phyloP scores from a whole-genome alignment of 2,113 vertebrate species.

The Sminthopsis crassicaudata region DNA sequence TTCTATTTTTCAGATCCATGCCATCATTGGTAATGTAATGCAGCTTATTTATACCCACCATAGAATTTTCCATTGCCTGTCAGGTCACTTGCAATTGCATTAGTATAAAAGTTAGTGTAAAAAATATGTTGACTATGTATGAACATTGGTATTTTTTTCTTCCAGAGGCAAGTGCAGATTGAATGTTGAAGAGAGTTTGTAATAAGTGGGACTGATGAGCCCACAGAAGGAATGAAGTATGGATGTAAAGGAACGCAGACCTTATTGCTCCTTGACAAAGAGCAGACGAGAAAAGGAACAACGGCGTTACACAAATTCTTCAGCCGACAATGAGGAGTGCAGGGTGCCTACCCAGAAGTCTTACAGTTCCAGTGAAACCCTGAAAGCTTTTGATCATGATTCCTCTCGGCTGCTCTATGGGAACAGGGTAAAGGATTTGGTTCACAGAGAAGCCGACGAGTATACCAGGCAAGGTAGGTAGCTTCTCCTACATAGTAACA shows the following conservation, averaged over 20 bases:
- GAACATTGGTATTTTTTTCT: constrained; percentile 46
- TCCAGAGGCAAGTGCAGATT: constrained; percentile 83
- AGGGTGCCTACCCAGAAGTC: constrained; percentile 97
- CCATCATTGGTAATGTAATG: neutral
- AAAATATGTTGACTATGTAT: neutral
- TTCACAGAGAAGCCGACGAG: constrained; percentile 92
- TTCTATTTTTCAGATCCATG: neutral
- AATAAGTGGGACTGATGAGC: constrained; percentile 83
- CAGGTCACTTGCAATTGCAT: constrained; percentile 2
- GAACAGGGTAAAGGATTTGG: constrained; percentile 94
- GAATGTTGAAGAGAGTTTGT: constrained; percentile 81
- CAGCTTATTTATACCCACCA: neutral
- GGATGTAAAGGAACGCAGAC: constrained; percentile 99
- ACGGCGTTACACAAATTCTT: constrained; percentile 92
- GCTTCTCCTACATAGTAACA: constrained; percentile 4
- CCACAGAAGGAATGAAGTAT: constrained; percentile 96
- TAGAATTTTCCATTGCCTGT: neutral
- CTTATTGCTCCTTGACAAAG: constrained; percentile 98
- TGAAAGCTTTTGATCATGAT: constrained; percentile 98
- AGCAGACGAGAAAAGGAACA: constrained; percentile 92
- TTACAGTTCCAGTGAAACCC: constrained; percentile 97
- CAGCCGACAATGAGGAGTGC: constrained; percentile 92
- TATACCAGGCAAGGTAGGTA: constrained; percentile 93
- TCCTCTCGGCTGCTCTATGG: constrained; percentile 93
- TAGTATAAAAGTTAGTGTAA: neutral